phyloP scores from a whole-genome alignment of 2,888 invertebrate species.

The Synanthedon myopaeformis region DNA sequence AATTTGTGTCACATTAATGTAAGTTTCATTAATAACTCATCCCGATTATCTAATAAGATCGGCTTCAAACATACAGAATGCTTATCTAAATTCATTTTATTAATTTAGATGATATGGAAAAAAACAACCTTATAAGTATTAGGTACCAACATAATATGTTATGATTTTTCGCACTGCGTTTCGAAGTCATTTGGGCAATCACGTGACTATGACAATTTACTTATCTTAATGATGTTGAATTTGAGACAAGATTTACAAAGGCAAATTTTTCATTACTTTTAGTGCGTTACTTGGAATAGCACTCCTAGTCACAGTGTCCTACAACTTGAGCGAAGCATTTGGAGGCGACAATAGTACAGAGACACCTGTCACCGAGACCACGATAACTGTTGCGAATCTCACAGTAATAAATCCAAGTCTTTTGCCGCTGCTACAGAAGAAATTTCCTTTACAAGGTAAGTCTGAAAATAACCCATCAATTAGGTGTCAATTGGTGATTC shows the following conservation, averaged over 20 bases:
- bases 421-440: conserved; percentile 30
- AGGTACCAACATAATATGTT: no score
- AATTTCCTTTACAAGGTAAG: conserved; percentile 60
- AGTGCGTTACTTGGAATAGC: conserved; percentile 47
- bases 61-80: no score
- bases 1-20: conserved; percentile 77
- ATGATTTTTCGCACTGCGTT: no score
- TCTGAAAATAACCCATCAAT: neutral
- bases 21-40: conserved; percentile 40
- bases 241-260: no score
- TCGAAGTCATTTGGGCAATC: no score
- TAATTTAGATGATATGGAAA: no score
- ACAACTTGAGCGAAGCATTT: conserved; percentile 39
- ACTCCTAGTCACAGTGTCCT: conserved; percentile 65
- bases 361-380: neutral
- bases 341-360: conserved; percentile 18
- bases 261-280: no score
- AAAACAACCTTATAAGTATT: no score
- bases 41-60: no score
- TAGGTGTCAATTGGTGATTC: neutral
- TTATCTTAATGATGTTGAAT: no score
- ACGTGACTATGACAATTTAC: no score
- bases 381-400: conserved; percentile 9
- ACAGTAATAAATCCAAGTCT: conserved; percentile 18
- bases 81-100: no score